Evolutionary conservation across 1,140 invertebrate genomes (phyloP), one percentile per base, ranked within the genome.

Genomic region (Vanessa tameamea): DNA sequence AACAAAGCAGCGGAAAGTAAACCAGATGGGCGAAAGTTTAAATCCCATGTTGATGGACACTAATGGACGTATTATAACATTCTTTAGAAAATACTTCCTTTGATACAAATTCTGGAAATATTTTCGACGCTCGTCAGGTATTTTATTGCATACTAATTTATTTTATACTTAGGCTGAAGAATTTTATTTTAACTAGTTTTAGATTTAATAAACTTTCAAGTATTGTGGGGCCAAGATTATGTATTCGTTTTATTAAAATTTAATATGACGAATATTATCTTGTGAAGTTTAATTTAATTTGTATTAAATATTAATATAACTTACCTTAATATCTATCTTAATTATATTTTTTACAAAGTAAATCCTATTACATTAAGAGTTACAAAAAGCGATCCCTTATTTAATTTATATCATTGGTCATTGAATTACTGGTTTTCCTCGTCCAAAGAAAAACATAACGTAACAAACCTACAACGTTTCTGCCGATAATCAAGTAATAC

Each of bases 11-110:
- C 53, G 11, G 53, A 23, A 65, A 53, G 48, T 64, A 20, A 71
- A 55, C 69, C 48, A 64, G 51, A 73, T 63, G 47, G 63, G 51
- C 50, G 55, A 69, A 69, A 77, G 65, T 65, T 77, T 61, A 59
- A 73, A 77, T 73, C 71, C 67, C 61, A 69, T 65, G 71, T 47
- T 73, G 70, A 73, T 73, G 66, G 66, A 69, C 68, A 50, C 63
- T 77, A 77, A 77, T 77, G 75, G 75, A 73, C 51, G 75, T 51
- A 73, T 77, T 73, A 73, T 73, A 73, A 73, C 61, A 77, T 77
- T 77, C 75, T 77, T 77, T 47, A 69, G 26, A 72, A 75, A 73
- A 73, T 73, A 23, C 43, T 51, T 61, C 15, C 51, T 50, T 67
- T 73, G 64, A 67, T 61, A 61, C 65, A 53, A 67, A 73, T 73